Percentiles rank a stretch among this genome's conserved stretches.
Conservation (phyloP, 2,888 invertebrate genomes). For the Caradrina clavipalpis region DNA sequence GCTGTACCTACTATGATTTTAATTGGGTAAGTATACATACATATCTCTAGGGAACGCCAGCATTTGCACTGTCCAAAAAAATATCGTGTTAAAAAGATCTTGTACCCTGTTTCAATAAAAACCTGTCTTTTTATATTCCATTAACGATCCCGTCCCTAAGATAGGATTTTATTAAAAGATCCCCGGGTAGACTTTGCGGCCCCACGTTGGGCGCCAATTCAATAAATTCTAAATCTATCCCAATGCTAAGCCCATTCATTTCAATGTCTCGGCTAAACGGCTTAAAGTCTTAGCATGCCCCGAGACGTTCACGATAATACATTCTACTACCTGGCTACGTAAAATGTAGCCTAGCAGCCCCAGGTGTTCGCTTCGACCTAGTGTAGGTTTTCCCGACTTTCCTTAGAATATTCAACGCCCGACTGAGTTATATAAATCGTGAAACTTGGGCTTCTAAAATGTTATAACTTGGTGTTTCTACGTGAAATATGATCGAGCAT, state of each 20-base stretch:
- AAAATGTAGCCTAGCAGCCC: slow-evolving; percentile 50
- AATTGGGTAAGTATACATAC: slow-evolving; percentile 21
- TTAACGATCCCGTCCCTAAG: not conserved
- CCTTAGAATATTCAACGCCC: slow-evolving; percentile 49
- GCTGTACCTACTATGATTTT: slow-evolving; percentile 11
- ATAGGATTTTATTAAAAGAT: slow-evolving; percentile 18
- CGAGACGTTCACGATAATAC: slow-evolving; percentile 59
- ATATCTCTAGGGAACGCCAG: not conserved
- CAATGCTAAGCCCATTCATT: slow-evolving; percentile 58
- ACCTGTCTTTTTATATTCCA: not conserved
- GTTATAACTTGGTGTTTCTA: slow-evolving; percentile 29
- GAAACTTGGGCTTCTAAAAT: slow-evolving; percentile 47
- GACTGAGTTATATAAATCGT: slow-evolving; percentile 45
- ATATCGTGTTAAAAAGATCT: too few species aligned
- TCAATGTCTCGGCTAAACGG: slow-evolving; percentile 69
- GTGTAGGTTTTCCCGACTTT: slow-evolving; percentile 51
- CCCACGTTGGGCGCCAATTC: slow-evolving; percentile 66
- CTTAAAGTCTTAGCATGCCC: slow-evolving; percentile 64
- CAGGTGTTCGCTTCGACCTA: slow-evolving; percentile 46
- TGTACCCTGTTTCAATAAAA: not conserved
- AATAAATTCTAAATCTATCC: slow-evolving; percentile 51
- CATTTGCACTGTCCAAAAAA: not conserved
- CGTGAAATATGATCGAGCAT: slow-evolving; percentile 34
- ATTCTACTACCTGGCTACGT: slow-evolving; percentile 62
- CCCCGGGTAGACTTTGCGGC: not conserved